These are phyloP conservation scores for Drosophila pseudotakahashii DNA, from an alignment of 2,888 invertebrate species.

Conservation along the genomic window DNA sequence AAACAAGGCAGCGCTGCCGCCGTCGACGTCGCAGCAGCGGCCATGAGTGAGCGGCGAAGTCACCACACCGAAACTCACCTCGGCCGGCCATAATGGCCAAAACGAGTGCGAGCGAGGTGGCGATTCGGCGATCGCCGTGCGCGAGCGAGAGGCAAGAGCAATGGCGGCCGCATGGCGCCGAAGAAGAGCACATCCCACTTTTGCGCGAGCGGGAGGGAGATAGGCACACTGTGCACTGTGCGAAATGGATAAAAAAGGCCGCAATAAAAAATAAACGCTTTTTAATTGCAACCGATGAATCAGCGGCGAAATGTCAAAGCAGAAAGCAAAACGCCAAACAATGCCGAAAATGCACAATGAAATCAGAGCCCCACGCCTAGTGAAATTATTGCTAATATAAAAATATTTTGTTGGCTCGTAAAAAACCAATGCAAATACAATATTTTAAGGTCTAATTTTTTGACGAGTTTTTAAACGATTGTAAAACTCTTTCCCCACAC, in stretches of 20 bases:
- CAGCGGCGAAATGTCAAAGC: conserved; percentile 62
- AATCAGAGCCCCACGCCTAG: conserved; percentile 52
- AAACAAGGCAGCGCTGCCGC: conserved; percentile 14
- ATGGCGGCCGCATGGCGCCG: conserved; percentile 72
- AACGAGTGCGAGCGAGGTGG: conserved; percentile 54
- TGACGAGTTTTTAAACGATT: conserved; percentile 84
- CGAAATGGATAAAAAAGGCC: conserved; percentile 41
- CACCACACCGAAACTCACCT: conserved; percentile 56
- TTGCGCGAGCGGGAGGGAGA: conserved; percentile 27
- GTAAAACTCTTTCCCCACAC: conserved; percentile 79
- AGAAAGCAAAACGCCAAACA: conserved; percentile 16
- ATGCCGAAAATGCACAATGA: conserved; percentile 25
- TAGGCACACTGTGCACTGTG: conserved; percentile 31
- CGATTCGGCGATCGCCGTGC: conserved; percentile 57
- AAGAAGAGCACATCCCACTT: conserved; percentile 60
- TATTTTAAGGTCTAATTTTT: conserved; percentile 83
- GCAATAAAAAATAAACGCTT: conserved; percentile 61
- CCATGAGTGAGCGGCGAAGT: conserved; percentile 26
- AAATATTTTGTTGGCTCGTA: conserved; percentile 80
- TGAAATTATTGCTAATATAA: conserved; percentile 81
- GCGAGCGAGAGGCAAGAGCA: conserved; percentile 74
- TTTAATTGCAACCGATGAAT: conserved; percentile 67
- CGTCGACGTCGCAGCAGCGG: conserved; percentile 22
- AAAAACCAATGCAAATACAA: conserved; percentile 67
- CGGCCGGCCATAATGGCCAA: conserved; percentile 40